These are phyloP conservation scores for Amazona vittata DNA, from an alignment of 2,113 vertebrate species.

Conservation along the genomic window DNA sequence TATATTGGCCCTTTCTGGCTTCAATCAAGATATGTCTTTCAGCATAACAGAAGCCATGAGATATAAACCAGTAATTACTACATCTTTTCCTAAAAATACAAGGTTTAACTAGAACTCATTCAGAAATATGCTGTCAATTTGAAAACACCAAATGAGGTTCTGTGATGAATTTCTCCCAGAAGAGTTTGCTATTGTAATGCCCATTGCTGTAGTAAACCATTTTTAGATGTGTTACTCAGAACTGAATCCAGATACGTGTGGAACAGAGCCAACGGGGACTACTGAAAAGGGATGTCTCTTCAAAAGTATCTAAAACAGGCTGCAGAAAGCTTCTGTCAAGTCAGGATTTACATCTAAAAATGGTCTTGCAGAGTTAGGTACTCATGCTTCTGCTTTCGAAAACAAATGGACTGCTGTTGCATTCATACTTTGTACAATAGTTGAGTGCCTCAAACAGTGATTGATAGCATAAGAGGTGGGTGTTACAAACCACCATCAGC, in stretches of 20 bases:
- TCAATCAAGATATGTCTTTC: background rate
- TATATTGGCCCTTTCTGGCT: background rate
- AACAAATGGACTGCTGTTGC: background rate
- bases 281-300: background rate
- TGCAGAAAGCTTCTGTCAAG: background rate
- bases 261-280: background rate
- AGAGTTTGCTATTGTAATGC: background rate
- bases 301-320: background rate
- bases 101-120: background rate
- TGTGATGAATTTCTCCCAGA: background rate
- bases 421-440: background rate
- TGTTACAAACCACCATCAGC: background rate
- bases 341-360: background rate
- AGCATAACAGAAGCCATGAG: background rate
- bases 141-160: background rate
- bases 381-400: background rate
- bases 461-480: background rate
- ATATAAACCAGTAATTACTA: constrained; percentile 13
- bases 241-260: background rate
- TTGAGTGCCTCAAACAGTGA: background rate
- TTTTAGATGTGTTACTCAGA: constrained; percentile 12
- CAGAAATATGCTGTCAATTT: constrained; percentile 1
- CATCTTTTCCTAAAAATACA: background rate
- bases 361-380: background rate
- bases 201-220: background rate